These are phyloP conservation scores for Threskiornis aethiopicus DNA, from an alignment of 2,797 vertebrate species.

Conservation along the genomic window DNA sequence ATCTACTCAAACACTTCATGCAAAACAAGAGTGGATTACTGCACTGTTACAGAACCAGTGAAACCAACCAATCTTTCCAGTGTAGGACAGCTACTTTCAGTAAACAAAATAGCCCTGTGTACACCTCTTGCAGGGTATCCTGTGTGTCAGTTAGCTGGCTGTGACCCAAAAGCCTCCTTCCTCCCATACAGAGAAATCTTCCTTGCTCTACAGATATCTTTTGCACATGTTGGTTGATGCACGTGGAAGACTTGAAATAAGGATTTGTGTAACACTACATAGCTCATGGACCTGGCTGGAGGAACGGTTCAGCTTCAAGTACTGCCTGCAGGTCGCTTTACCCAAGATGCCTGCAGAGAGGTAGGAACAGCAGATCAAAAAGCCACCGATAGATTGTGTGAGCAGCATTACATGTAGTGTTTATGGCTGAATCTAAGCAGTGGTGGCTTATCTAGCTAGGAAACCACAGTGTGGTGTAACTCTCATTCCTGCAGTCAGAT, in stretches of 20 bases:
- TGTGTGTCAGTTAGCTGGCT: background rate
- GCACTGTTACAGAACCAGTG: background rate
- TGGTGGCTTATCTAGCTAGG: background rate
- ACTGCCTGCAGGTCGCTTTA: background rate
- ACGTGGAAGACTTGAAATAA: background rate
- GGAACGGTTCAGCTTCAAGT: background rate
- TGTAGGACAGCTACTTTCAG: background rate
- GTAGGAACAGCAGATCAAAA: background rate
- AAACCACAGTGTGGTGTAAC: background rate
- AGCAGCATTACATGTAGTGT: background rate
- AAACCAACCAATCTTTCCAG: background rate
- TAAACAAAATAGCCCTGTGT: background rate
- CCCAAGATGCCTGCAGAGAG: background rate
- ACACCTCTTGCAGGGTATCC: background rate
- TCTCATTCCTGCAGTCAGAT: background rate
- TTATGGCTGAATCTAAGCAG: background rate
- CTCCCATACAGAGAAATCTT: background rate
- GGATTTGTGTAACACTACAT: background rate
- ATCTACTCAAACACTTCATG: background rate
- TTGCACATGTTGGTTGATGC: background rate
- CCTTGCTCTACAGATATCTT: background rate
- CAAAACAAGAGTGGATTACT: background rate
- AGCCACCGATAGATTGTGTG: fast-evolving
- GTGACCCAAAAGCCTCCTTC: background rate
- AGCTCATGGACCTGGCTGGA: background rate